Base-by-base conservation (phyloP, 2,888 invertebrate genomes). In the Zhuqinia jingwanae region DNA sequence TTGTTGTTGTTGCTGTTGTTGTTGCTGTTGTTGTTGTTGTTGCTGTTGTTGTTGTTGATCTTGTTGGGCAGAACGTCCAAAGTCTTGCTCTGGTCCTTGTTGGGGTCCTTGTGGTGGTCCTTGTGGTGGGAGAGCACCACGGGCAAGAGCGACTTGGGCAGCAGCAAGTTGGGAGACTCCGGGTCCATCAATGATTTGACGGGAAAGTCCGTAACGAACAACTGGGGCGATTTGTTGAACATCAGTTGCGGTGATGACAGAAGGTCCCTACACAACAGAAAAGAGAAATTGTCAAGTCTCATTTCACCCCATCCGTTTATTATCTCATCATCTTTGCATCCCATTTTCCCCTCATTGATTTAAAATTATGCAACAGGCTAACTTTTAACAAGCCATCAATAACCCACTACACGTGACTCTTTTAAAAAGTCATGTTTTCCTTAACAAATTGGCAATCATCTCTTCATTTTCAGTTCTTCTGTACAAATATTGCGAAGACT, bases 201-300 rank as follows among this genome's bases (percentile, higher is more conserved):
- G 90, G 79, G 88, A 85, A 63, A 83, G 56, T 77, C 90, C 89
- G 65, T 91, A 91, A 75, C 91, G 90, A 82, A 91, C 90, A 42
- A 90, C 91, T 56, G 89, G 91, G 63, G 90, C 90, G 53, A 87
- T 47, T 87, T 89, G 90, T 65, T 88, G 88, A 83, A 86, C 89
- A 27, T 88, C 88, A 65, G 90, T 89, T 65, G 93, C 92, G 83
- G 92, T 92, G 58, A 93, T 92, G 3, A 93, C 91, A 25, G 93
- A 92, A 45, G 93, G 93, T 89, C 93, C 93, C 89, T 90, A 47
- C 3, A 76, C 81, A 17, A 65, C 1, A 36, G 30, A 30, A 27
- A 70, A 36, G 2, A 22, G 8, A 36, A 36, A 8, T 36, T 36
- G 36, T 45, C 22, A 68, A 20, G 47, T 81, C 60, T 81, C 81